Conservation (phyloP, 2,113 vertebrate genomes). For the Neofelis nebulosa region DNA sequence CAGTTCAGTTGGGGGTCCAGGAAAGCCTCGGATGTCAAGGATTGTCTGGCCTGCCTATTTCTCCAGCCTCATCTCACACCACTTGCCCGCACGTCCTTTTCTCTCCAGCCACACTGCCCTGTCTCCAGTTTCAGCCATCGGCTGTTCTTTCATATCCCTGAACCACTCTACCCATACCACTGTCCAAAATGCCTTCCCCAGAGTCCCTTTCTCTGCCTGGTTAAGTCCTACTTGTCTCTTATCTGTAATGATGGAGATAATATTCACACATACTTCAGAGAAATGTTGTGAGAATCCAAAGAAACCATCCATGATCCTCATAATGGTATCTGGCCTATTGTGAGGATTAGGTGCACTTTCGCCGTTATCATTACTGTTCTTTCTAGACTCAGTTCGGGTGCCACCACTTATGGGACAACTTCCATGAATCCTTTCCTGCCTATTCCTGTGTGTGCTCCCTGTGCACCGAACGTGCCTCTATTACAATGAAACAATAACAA, state of each 20-base stretch:
- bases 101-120: neutral
- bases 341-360: neutral
- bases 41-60: neutral
- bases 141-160: neutral
- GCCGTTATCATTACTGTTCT: neutral
- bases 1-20: neutral
- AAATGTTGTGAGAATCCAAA: neutral
- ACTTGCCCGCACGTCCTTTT: neutral
- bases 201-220: neutral
- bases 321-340: neutral
- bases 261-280: neutral
- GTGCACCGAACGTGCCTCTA: neutral
- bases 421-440: neutral
- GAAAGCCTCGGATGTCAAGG: neutral
- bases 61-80: neutral
- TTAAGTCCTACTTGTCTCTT: neutral
- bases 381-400: neutral
- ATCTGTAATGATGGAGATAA: neutral
- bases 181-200: neutral
- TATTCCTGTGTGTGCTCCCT: accelerated
- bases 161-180: neutral
- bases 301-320: neutral
- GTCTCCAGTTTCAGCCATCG: neutral
- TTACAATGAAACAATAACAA: neutral
- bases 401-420: neutral